Evolutionary conservation across 2,888 invertebrate species (phyloP), one percentile per base, ranked within the genome.

Genomic region (Watsonalla binaria): DNA sequence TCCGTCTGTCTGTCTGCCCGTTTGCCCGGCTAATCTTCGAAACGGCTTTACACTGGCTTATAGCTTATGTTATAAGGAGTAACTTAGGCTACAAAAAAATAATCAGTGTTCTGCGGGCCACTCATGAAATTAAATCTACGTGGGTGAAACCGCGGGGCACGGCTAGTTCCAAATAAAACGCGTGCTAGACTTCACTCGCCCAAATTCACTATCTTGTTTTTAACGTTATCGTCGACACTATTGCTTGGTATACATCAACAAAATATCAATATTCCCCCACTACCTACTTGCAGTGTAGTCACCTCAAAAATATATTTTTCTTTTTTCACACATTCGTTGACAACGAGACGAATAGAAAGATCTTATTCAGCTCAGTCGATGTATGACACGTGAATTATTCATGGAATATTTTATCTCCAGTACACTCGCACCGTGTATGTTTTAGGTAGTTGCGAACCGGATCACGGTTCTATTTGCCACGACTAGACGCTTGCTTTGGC

Each of bases 301-400:
- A 70, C 66, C 60, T 63, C 54, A 57, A 61, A 42, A 42, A 42
- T 42, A 11, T 42, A 42, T 42, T 9, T 42, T 42, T 42, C 56
- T 68, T 68, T 65, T 70, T 66, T 54, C 58, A 57, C 61, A 61
- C 68, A 60, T 58, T 61, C 65, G 63, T 57, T 63, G 62, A 68
- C 72, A 67, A 65, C 62, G 61, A 64, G 67, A 70, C 66, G 71
- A 74, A 73, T 73, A 74, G 68, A 69, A 49, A 62, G 65, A 71
- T 78, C 77, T 76, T 74, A 79, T 84, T 79, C 82, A 69, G 74
- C 67, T 70, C 73, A 71, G 76, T 74, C 79, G 73, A 80, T 74
- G 79, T 80, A 80, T 84, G 80, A 80, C 78, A 69, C 60, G 72
- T 86, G 86, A 84, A 86, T 86, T 82, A 86, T 86, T 86, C 86